Conservation (phyloP, 2,113 vertebrate genomes). For the Typhlomys cinereus region DNA sequence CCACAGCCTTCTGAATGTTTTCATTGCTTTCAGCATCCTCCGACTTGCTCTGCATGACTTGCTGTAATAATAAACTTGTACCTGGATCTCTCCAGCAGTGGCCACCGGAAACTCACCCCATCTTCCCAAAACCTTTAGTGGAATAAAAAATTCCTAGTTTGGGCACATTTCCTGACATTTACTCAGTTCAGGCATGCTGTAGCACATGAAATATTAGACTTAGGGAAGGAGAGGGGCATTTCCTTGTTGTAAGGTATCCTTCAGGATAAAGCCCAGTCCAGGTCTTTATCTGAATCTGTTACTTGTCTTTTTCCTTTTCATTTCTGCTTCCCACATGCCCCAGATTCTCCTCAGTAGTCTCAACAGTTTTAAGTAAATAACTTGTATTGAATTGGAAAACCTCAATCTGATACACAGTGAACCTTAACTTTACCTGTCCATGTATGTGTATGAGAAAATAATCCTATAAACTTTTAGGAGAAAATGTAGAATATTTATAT, state of each 20-base stretch:
- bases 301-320: neutral
- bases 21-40: neutral
- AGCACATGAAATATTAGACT: neutral
- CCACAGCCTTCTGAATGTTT: neutral
- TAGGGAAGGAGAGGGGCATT: neutral
- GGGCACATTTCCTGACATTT: too few relatives aligned
- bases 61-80: neutral
- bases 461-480: neutral
- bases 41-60: neutral
- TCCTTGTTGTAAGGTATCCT: neutral
- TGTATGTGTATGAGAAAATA: neutral
- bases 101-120: neutral
- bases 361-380: neutral
- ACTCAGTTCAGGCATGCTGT: neutral
- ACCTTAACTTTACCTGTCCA: neutral
- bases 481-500: neutral
- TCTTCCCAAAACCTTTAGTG: neutral
- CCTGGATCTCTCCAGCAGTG: neutral
- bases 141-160: neutral
- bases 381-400: neutral
- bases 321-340: neutral
- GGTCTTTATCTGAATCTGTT: neutral
- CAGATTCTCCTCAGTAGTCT: neutral
- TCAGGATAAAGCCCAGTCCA: neutral
- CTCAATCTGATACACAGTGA: neutral